Percentiles rank a stretch among this genome's conserved stretches.
Evolutionary conservation across 2,888 invertebrate genomes (phyloP).

Genomic region (Elegia similella): DNA sequence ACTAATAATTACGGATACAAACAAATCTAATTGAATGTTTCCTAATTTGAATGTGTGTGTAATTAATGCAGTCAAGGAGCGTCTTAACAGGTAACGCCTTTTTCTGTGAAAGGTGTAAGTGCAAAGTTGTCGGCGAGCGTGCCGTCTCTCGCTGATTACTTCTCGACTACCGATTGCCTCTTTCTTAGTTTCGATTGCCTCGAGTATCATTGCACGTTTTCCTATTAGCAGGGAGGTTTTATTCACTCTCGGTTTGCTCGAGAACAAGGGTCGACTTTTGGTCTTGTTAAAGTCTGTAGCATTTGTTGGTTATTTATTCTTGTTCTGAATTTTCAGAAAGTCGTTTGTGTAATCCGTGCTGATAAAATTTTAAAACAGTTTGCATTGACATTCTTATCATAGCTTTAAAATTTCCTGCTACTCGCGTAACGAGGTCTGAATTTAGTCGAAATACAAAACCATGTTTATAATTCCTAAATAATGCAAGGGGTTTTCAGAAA

Average conservation of each 20-base stretch:
- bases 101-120: constrained; percentile 45
- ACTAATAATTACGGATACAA: not conserved
- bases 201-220: constrained; percentile 40
- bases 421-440: no score
- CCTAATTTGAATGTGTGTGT: not conserved
- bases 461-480: not conserved
- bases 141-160: constrained; percentile 50
- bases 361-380: no score
- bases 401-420: no score
- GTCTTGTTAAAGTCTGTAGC: constrained; percentile 18
- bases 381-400: no score
- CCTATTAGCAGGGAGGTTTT: constrained; percentile 26
- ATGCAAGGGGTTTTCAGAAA: constrained; percentile 8
- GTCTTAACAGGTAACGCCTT: constrained; percentile 19
- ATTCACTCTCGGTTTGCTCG: constrained; percentile 20
- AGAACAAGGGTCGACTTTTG: constrained; percentile 21
- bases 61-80: not conserved
- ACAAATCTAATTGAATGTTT: no score
- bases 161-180: constrained; percentile 47
- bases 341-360: no score
- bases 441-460: no score
- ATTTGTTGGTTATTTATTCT: constrained; percentile 15
- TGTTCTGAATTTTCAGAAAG: no score
- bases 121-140: constrained; percentile 46
- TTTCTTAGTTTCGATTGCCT: constrained; percentile 49